Conservation (phyloP, 1,140 invertebrate genomes). For the Alviniconcha marisindica region DNA sequence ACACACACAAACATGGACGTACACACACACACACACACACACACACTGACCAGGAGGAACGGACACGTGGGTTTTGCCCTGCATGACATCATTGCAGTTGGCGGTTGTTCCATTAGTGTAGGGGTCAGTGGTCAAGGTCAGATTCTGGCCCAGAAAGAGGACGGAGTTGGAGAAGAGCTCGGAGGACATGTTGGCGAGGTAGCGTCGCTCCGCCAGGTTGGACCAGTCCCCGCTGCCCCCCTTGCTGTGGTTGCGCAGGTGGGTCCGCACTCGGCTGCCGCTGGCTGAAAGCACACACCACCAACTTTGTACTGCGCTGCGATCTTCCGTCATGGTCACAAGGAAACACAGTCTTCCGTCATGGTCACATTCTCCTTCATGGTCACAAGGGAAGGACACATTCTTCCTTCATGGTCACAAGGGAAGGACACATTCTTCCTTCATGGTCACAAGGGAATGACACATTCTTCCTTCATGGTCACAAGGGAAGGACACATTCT, state of each 20-base stretch:
- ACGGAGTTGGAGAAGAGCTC: constrained; percentile 68
- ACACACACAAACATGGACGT: not conserved
- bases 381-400: no score
- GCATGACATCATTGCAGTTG: constrained; percentile 60
- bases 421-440: no score
- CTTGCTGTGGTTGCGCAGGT: constrained; percentile 6
- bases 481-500: no score
- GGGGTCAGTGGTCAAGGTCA: constrained; percentile 57
- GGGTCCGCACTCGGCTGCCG: not conserved
- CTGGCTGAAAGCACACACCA: not conserved
- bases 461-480: no score
- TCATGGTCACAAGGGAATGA: no score
- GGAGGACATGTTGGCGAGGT: constrained; percentile 66
- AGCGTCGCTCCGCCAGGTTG: constrained; percentile 53
- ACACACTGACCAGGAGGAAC: constrained; percentile 69
- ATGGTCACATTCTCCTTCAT: not conserved
- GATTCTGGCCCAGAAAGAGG: constrained; percentile 65
- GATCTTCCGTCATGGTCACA: no score
- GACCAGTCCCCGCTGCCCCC: constrained; percentile 51
- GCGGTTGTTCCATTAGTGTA: constrained; percentile 46
- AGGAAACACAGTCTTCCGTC: not conserved
- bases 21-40: no score
- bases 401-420: no score
- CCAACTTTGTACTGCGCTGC: no score
- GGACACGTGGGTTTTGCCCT: constrained; percentile 66